These are phyloP conservation scores for Nomia melanderi DNA, from an alignment of 1,140 invertebrate genomes.

Conservation along the genomic window DNA sequence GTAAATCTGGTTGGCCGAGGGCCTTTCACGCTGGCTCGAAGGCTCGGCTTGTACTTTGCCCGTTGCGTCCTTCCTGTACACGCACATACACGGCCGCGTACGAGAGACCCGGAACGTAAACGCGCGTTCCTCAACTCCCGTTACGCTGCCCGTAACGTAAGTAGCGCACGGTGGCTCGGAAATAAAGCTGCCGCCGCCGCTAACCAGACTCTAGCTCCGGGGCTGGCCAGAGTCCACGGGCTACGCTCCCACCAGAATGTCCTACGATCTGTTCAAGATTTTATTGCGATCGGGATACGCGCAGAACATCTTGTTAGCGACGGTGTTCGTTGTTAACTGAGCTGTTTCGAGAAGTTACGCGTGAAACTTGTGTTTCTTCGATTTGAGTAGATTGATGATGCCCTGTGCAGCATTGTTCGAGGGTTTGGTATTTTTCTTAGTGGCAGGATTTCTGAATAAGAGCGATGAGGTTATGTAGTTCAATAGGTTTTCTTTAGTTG, in stretches of 20 bases:
- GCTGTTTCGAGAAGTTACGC: background rate
- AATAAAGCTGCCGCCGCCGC: conserved; percentile 49
- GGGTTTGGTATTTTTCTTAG: background rate
- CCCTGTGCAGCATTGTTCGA: background rate
- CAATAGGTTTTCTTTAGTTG: too few relatives aligned
- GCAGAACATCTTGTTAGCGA: background rate
- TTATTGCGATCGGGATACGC: background rate
- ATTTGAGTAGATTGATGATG: background rate
- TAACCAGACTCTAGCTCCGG: conserved; percentile 42
- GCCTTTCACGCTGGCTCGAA: conserved; percentile 53
- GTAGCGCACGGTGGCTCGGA: conserved; percentile 27
- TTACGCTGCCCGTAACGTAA: conserved; percentile 39
- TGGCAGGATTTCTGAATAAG: too few relatives aligned
- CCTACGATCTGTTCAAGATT: background rate
- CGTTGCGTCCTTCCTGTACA: conserved; percentile 54
- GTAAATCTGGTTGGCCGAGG: conserved; percentile 78
- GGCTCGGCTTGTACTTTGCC: conserved; percentile 51
- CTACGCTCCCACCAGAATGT: too few relatives aligned
- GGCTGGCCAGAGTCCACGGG: background rate
- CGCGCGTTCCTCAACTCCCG: conserved; percentile 56
- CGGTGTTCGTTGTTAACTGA: background rate
- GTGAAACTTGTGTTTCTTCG: too few relatives aligned
- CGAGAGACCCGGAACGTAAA: conserved; percentile 52
- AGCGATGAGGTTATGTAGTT: too few relatives aligned
- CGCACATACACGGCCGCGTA: conserved; percentile 38